Percentiles rank a stretch among this genome's conserved stretches.
phyloP scores from a whole-genome alignment of 1,140 invertebrate genomes.

The Drosophila pseudoobscura region DNA sequence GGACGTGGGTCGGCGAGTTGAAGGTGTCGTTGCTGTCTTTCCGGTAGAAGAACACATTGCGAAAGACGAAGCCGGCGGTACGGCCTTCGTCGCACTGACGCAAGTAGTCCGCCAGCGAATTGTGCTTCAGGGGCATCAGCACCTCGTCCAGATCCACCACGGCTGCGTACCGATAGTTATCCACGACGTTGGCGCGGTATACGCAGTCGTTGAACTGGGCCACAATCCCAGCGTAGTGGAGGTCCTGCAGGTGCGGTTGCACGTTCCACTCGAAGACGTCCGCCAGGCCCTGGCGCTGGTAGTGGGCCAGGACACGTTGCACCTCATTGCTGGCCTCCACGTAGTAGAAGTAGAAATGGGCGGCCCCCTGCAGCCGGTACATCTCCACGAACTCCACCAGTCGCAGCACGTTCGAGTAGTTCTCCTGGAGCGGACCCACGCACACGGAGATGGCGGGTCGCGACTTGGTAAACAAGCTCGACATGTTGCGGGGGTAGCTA shows the following conservation, averaged over 20 bases:
- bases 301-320: conserved; percentile 84
- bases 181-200: conserved; percentile 84
- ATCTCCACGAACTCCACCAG: conserved; percentile 88
- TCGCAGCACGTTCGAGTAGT: conserved; percentile 85
- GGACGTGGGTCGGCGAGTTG: conserved; percentile 81
- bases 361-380: conserved; percentile 87
- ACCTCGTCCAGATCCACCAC: conserved; percentile 87
- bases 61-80: conserved; percentile 84
- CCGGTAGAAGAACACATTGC: conserved; percentile 87
- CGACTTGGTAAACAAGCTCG: conserved; percentile 58
- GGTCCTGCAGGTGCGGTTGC: conserved; percentile 78
- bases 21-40: conserved; percentile 85
- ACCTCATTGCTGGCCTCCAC: conserved; percentile 85
- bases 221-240: conserved; percentile 86
- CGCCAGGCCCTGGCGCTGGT: conserved; percentile 83
- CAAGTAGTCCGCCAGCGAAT: conserved; percentile 70
- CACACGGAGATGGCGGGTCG: conserved; percentile 85
- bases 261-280: conserved; percentile 86
- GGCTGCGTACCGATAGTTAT: conserved; percentile 84
- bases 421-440: conserved; percentile 87
- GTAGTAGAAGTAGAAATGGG: conserved; percentile 88
- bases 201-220: conserved; percentile 87
- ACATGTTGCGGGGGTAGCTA: conserved; percentile 75
- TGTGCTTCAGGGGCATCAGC: conserved; percentile 85
- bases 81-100: conserved; percentile 79